Percentiles rank a stretch among this genome's conserved stretches.
Conservation (phyloP, 2,888 invertebrate species). For the Iselma pallidipennis region DNA sequence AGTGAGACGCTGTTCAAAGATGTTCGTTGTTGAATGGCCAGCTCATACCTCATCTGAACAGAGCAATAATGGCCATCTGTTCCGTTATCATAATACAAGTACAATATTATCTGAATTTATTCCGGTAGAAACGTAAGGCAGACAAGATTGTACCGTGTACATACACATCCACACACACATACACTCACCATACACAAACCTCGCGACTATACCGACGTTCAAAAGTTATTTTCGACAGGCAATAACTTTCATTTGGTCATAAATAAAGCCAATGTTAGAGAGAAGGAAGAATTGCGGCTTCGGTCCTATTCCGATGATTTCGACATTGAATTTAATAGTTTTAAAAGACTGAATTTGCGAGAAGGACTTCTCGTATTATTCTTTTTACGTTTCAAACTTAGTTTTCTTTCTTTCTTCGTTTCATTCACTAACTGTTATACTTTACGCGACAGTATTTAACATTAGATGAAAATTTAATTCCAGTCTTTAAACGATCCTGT, state of each 20-base stretch:
- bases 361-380: not conserved
- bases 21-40: constrained; percentile 20
- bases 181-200: not conserved
- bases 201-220: constrained; percentile 4
- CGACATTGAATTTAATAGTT: constrained; percentile 29
- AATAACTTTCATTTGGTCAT: constrained; percentile 46
- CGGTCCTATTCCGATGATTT: constrained; percentile 27
- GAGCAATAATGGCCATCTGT: constrained; percentile 47
- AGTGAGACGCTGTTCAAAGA: constrained; percentile 29
- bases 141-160: constrained; percentile 1
- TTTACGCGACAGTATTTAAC: not conserved
- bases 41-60: constrained; percentile 36
- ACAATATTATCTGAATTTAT: constrained; percentile 47
- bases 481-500: not conserved
- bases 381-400: no score
- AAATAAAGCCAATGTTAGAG: constrained; percentile 40
- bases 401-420: no score
- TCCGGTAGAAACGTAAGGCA: constrained; percentile 25
- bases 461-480: constrained; percentile 13
- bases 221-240: constrained; percentile 40
- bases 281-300: constrained; percentile 27
- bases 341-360: constrained; percentile 11
- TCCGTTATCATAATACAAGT: constrained; percentile 46
- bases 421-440: not conserved
- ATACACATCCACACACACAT: not conserved